Evolutionary conservation across 2,888 invertebrate species (phyloP), one percentile per base, ranked within the genome.

Genomic region (Tricholauxania praeusta): DNA sequence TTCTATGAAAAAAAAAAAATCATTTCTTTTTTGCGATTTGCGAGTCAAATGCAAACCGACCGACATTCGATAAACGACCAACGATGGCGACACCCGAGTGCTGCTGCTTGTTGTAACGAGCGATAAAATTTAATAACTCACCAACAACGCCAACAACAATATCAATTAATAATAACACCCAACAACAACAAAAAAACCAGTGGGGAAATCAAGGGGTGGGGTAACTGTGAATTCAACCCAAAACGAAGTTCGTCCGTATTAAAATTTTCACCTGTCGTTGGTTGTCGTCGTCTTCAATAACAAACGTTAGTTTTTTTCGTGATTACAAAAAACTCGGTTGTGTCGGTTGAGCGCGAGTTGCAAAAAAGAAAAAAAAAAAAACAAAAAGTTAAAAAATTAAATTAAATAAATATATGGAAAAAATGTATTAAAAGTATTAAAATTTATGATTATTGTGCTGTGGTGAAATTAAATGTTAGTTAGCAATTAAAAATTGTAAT

Each of bases 291-390:
- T 51, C 19, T 19, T 39, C 39, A 39, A 39, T 39, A 39, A 39
- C 15, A 10, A 32, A 14, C 39, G 39, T 70, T 52, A 70, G 70
- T 70, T 70, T 70, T 70, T 70, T 70, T 70, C 70, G 62, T 70
- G 70, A 48, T 52, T 53, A 70, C 70, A 70, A 70, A 70, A 70
- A 70, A 70, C 70, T 70, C 70, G 70, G 70, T 70, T 63, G 70
- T 70, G 70, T 62, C 28, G 68, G 39, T 51, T 60, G 66, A 49
- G 68, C 48, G 48, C 39, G 39, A 10, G 49, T 12, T 52, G 52
- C 22, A 60, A 51, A n/a, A 48, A 51, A n/a, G 19, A 14, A 32
- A 49, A 48, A 49, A 60, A n/a, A 48, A 51, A n/a, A 47, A 14
- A 32, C 28, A 48, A 49, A 60, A 32, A 51, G n/a, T 5, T 15